Base-by-base conservation (phyloP, 2,888 invertebrate species). In the Iselma pallidipennis region DNA sequence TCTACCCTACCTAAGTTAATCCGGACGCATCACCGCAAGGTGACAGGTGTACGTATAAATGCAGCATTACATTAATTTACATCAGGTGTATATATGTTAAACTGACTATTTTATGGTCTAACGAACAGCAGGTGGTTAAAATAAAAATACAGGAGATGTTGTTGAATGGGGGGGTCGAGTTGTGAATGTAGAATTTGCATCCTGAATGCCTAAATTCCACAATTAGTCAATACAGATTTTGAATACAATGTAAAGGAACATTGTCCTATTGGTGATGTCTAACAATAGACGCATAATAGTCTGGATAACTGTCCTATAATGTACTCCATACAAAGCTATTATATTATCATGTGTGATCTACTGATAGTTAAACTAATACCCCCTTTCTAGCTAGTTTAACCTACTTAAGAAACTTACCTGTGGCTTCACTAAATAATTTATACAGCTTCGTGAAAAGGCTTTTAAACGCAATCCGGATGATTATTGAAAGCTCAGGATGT, bases 161-260 rank as follows among this genome's bases (percentile, higher is more conserved):
- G n/a, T n/a, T n/a, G n/a, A n/a, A n/a, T n/a, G n/a, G n/a, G n/a
- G n/a, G n/a, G n/a, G n/a, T n/a, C n/a, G n/a, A n/a, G 25, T 25
- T 25, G 5, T 45, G 21, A 45, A 45, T 45, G 21, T 3, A 1
- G 1, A 3, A 45, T 45, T 4, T 54, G 58, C 55, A 58, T 62
- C 54, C 55, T 55, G 23, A 50, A 61, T 61, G 55, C 61, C 58
- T 65, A 65, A 67, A 67, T 65, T 59, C 58, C 63, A 55, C 68
- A 70, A 71, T 70, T 71, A 71, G 69, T 68, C 69, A 64, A 68
- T 37, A 37, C 67, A 66, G 59, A 67, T 64, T 65, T 57, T 55
- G 54, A 48, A 57, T 55, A 71, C 67, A 71, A 71, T 70, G 56
- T 63, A 55, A 61, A 59, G 55, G 66, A 57, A 68, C 65, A 69